Base-by-base conservation (phyloP, 2,113 vertebrate species). In the Bothrops jararaca region DNA sequence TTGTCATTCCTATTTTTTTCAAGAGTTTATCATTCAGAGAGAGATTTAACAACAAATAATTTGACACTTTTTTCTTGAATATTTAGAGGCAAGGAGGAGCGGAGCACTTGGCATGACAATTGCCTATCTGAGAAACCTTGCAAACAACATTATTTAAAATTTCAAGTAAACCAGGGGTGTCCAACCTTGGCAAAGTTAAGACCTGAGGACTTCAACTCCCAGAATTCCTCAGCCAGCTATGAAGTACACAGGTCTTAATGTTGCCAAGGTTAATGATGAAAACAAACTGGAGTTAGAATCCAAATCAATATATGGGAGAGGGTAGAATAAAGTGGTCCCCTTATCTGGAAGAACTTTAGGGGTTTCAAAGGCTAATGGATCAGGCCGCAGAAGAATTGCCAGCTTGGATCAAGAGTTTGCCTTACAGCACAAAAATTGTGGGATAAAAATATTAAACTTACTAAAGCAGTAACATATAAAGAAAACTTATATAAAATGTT, bases 321-420 rank as follows among this genome's bases (percentile, higher is more conserved):
- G 26, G 13, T 7, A 48, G 26, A 53, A 54, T 53, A 18, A 94
- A 95, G 89, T 9, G 23, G 93, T 86, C 91, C 94, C 92, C 93
- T 93, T 95, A 0, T 0, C 92, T 92, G 95, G 23, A 53, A 88
- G 56, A 94, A 93, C 92, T 87, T 85, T 42, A 8, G 2, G 80
- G 91, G 91, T 5, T 93, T 94, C 94, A 95, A 96, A 34, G 93
- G 91, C 93, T 91, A 91, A 90, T 89, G 86, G 74, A 89, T 92
- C 91, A 11, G 0, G n/a, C 91, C 94, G 92, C 87, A 7, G 1
- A 48, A 90, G 53, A n/a, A 56, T 94, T 93, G 48, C 18, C 20
- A 0, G 0, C 9, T 89, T 52, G 92, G 93, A 60, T 91, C 88
- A 93, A 60, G 87, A 60, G 48, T 86, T 88, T 91, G 29, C 74